These are phyloP conservation scores for Agraylea sexmaculata DNA, from an alignment of 1,140 invertebrate genomes.

Conservation along the genomic window DNA sequence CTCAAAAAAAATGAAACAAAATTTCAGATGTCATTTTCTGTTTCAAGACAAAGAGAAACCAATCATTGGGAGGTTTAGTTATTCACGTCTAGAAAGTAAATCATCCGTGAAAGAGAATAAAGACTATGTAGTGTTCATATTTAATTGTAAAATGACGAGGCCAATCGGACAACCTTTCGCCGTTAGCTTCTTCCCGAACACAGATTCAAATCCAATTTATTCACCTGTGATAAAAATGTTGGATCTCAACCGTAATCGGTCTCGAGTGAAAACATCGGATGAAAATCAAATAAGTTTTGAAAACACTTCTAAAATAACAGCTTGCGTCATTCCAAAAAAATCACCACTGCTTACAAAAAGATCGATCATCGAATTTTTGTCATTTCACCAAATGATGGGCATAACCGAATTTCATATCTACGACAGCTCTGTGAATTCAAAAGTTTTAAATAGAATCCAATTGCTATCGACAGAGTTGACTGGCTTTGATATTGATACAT, in stretches of 20 bases:
- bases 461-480: constrained; percentile 40
- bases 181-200: constrained; percentile 40
- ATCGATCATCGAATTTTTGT: constrained; percentile 42
- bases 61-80: constrained; percentile 38
- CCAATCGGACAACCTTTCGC: constrained; percentile 37
- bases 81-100: constrained; percentile 23
- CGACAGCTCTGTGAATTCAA: constrained; percentile 41
- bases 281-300: constrained; percentile 29
- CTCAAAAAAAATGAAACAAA: constrained; percentile 29
- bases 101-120: constrained; percentile 18
- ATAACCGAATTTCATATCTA: constrained; percentile 44
- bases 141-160: constrained; percentile 35
- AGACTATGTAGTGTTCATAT: constrained; percentile 34
- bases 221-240: constrained; percentile 39
- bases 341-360: constrained; percentile 36
- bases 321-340: constrained; percentile 41
- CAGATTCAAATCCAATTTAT: constrained; percentile 36
- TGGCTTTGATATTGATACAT: constrained; percentile 40
- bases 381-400: constrained; percentile 44
- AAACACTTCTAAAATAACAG: constrained; percentile 36
- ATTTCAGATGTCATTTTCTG: constrained; percentile 43
- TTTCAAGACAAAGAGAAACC: constrained; percentile 40
- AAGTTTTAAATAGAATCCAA: constrained; percentile 38
- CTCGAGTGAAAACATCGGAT: constrained; percentile 10
- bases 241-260: constrained; percentile 24